phyloP scores from a whole-genome alignment of 2,113 vertebrate species.

The Hyperopisus bebe region DNA sequence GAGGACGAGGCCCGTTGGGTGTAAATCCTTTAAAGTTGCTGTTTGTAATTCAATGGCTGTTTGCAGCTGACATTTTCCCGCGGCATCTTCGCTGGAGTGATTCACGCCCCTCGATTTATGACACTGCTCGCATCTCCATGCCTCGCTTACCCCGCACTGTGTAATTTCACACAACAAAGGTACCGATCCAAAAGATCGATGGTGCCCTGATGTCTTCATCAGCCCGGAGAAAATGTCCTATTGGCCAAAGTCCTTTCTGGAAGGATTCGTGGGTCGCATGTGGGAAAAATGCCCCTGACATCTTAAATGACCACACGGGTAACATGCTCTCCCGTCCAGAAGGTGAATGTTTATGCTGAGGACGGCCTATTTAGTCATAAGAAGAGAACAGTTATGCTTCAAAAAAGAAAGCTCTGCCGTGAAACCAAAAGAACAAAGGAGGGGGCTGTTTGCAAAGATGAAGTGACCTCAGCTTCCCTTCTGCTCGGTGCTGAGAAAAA shows the following conservation, averaged over 20 bases:
- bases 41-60: slow-evolving; percentile 24
- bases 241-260: slow-evolving; percentile 20
- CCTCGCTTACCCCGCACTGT: slow-evolving; percentile 30
- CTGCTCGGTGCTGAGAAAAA: background rate
- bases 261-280: slow-evolving; percentile 1
- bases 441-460: background rate
- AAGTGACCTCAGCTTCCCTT: background rate
- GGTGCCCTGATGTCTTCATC: slow-evolving; percentile 24
- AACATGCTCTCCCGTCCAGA: background rate
- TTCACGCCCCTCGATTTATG: slow-evolving; percentile 31
- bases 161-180: slow-evolving; percentile 44
- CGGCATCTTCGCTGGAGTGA: slow-evolving; percentile 29
- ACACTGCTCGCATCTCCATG: slow-evolving; percentile 29
- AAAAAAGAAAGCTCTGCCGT: background rate
- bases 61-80: slow-evolving; percentile 22
- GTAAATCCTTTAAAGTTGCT: slow-evolving; percentile 6
- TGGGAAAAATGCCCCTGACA: background rate
- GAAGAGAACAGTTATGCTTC: background rate
- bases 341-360: background rate
- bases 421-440: background rate
- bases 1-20: background rate
- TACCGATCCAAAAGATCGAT: slow-evolving; percentile 24
- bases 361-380: background rate
- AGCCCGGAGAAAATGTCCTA: slow-evolving; percentile 21
- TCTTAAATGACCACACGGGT: background rate